Base-by-base conservation (phyloP, 2,888 invertebrate species). In the Ashinkailepas kermadecensis region DNA sequence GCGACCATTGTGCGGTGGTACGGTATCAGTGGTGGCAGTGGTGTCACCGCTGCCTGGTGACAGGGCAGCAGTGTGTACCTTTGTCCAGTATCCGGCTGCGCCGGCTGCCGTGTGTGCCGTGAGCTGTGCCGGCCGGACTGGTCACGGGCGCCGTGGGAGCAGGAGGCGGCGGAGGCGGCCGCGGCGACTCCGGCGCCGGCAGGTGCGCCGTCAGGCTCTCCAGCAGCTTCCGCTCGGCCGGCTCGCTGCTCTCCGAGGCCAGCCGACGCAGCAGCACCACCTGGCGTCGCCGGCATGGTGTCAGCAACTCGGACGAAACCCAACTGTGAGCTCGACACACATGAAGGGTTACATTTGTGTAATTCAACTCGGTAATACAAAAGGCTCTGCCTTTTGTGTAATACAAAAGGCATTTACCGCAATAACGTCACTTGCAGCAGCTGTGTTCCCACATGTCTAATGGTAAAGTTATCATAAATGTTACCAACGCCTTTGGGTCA, bases 141-240 rank as follows among this genome's bases (percentile, higher is more conserved):
- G 56, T n/a, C n/a, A 15, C 10, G 4, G 13, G 57, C 15, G 57
- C 21, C 23, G 59, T 21, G n/a, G 81, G 39, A n/a, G 56, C 23
- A 21, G 54, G 54, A 3, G 70, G 64, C n/a, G 58, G 74, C 21
- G 56, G 81, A 54, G 70, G 15, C 21, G 58, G 57, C 9, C 64
- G 65, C 3, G 62, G 56, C 56, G 78, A 80, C 25, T 82, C 82
- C 54, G 83, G 81, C n/a, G 64, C 18, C 82, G 82, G 65, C 70
- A 74, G 81, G 58, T 62, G 88, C 87, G 4, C 86, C 85, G 56
- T 87, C 87, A 54, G 89, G 88, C 85, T 90, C 89, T 78, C 92
- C 86, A 86, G 95, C 90, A 57, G 91, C 88, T 86, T 95, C 95
- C 85, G 96, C 89, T 81, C 96, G 90, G 82, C 93, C 91, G 83